These are phyloP conservation scores for Gandaritis pyraliata DNA, from an alignment of 2,888 invertebrate species.

Conservation along the genomic window DNA sequence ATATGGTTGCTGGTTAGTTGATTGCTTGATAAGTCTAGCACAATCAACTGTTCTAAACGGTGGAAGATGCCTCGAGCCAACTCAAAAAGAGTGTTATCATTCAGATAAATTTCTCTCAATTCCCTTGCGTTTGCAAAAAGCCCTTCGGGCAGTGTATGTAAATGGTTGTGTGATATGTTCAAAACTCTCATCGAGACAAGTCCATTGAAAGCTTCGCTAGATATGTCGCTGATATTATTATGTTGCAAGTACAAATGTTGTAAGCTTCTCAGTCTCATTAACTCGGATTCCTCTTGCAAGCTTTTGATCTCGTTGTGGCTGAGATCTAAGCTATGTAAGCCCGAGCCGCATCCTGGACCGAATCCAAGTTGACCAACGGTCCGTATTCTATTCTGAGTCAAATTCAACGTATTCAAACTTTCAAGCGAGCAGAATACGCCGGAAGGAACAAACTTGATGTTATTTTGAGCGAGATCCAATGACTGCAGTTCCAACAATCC, in stretches of 20 bases:
- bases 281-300: conserved; percentile 89
- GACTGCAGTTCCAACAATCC: conserved; percentile 92
- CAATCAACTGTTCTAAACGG: conserved; percentile 91
- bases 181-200: conserved; percentile 91
- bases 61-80: conserved; percentile 93
- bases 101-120: conserved; percentile 91
- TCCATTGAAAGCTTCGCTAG: conserved; percentile 91
- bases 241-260: conserved; percentile 92
- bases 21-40: conserved; percentile 93
- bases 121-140: conserved; percentile 92
- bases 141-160: conserved; percentile 92
- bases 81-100: conserved; percentile 93
- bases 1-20: conserved; percentile 93
- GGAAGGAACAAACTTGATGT: conserved; percentile 91
- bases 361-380: conserved; percentile 91
- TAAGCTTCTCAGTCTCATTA: conserved; percentile 90
- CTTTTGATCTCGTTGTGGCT: conserved; percentile 91
- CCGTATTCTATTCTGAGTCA: conserved; percentile 92
- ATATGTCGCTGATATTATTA: conserved; percentile 92
- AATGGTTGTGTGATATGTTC: conserved; percentile 93
- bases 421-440: conserved; percentile 91
- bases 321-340: conserved; percentile 90
- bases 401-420: conserved; percentile 92
- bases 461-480: conserved; percentile 92
- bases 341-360: conserved; percentile 86